phyloP scores from a whole-genome alignment of 2,113 vertebrate genomes.

The Bettongia penicillata region DNA sequence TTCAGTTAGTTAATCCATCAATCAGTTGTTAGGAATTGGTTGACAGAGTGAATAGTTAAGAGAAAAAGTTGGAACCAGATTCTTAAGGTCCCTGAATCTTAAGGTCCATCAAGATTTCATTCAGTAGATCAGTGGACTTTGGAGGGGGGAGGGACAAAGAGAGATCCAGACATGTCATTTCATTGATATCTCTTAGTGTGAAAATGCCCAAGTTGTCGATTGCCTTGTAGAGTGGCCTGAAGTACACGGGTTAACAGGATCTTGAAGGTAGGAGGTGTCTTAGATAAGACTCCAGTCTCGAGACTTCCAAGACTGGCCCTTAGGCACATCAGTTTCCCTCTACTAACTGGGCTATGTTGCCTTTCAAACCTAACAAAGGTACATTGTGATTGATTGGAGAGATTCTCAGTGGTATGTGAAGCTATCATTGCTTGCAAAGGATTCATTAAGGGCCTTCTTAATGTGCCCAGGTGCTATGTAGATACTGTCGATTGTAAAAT shows the following conservation, averaged over 20 bases:
- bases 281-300: not conserved
- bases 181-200: not conserved
- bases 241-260: not conserved
- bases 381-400: not conserved
- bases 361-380: not conserved
- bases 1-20: no score
- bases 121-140: not conserved
- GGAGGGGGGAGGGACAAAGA: not conserved
- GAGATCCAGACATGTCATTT: not conserved
- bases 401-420: no score
- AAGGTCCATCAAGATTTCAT: not conserved
- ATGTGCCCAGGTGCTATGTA: not conserved
- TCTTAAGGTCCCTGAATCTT: not conserved
- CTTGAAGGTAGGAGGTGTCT: not conserved
- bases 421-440: not conserved
- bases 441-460: not conserved
- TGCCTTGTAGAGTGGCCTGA: not conserved
- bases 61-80: not conserved
- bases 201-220: not conserved
- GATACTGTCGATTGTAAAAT: no score
- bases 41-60: not conserved
- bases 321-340: no score
- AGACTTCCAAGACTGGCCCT: not conserved
- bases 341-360: not conserved
- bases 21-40: no score